A percentile compares a stretch with the other conserved stretches of the same genome.
Evolutionary conservation across 2,113 vertebrate species (phyloP).

Genomic region (Thalassarche chlororhynchos): DNA sequence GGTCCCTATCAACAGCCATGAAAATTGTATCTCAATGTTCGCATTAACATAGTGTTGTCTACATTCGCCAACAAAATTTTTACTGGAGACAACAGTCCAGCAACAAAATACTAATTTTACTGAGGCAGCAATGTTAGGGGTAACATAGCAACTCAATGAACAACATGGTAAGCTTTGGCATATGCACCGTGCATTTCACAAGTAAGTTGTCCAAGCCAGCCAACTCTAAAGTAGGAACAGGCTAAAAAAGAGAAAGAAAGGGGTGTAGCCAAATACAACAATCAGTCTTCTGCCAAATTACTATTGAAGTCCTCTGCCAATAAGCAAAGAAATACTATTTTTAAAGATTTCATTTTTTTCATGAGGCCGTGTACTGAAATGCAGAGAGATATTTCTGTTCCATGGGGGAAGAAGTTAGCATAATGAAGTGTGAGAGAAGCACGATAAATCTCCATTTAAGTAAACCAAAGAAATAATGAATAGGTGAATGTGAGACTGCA

Average conservation of each 20-base stretch:
- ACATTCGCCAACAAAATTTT: background rate
- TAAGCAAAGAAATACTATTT: background rate
- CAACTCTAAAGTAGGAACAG: background rate
- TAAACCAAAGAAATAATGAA: background rate
- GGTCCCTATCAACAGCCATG: background rate
- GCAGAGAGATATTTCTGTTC: background rate
- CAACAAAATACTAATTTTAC: background rate
- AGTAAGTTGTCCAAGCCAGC: background rate
- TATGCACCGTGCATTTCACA: background rate
- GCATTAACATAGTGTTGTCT: background rate
- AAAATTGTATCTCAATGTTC: background rate
- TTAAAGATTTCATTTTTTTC: background rate
- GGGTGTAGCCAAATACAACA: background rate
- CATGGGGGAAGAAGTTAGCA: background rate
- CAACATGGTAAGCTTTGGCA: background rate
- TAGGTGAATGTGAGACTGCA: background rate
- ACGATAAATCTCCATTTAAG: background rate
- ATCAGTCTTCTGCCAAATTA: background rate
- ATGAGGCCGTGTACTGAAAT: background rate
- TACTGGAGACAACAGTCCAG: background rate
- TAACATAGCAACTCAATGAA: background rate
- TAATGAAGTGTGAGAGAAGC: background rate
- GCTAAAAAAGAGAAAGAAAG: background rate
- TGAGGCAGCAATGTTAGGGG: background rate
- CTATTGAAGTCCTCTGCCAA: background rate